These are phyloP conservation scores for Hozukius guyotensis DNA, from an alignment of 2,797 vertebrate genomes.

Conservation along the genomic window DNA sequence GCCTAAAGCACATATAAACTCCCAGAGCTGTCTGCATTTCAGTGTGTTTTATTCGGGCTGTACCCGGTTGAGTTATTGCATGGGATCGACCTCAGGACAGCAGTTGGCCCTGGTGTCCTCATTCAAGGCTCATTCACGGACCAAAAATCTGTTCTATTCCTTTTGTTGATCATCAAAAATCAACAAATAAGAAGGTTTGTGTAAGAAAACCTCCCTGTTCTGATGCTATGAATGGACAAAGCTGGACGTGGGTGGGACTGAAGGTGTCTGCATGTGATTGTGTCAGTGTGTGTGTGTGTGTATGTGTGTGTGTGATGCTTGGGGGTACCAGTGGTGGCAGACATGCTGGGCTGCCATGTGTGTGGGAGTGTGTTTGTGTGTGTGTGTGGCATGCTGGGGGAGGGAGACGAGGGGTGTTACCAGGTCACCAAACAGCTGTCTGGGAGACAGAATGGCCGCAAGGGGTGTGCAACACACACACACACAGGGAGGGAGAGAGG, in stretches of 20 bases:
- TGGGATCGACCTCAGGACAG: constrained; percentile 5
- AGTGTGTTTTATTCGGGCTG: not conserved
- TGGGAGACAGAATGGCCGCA: constrained; percentile 55
- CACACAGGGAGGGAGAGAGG: not conserved
- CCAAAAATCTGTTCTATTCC: not conserved
- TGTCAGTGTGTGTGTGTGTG: not conserved
- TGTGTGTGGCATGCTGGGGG: constrained; percentile 24
- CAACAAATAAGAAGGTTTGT: not conserved
- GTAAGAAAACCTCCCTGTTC: not conserved
- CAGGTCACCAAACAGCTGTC: constrained; percentile 77
- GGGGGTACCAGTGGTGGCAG: constrained; percentile 39
- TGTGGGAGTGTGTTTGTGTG: not conserved
- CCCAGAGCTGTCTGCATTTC: not conserved
- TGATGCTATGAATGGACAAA: not conserved
- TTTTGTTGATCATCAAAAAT: not conserved
- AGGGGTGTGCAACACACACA: constrained; percentile 39
- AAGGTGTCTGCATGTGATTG: constrained; percentile 30
- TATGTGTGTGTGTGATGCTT: constrained; percentile 33
- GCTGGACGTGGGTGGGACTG: not conserved
- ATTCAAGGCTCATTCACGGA: not conserved
- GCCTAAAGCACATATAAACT: not conserved
- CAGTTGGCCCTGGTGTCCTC: not conserved
- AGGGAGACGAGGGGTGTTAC: constrained; percentile 39
- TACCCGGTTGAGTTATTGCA: constrained; percentile 2
- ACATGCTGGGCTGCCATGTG: constrained; percentile 35